Evolutionary conservation across 2,797 vertebrate species (phyloP), one percentile per base, ranked within the genome.

Genomic region (Brachymystax lenok): DNA sequence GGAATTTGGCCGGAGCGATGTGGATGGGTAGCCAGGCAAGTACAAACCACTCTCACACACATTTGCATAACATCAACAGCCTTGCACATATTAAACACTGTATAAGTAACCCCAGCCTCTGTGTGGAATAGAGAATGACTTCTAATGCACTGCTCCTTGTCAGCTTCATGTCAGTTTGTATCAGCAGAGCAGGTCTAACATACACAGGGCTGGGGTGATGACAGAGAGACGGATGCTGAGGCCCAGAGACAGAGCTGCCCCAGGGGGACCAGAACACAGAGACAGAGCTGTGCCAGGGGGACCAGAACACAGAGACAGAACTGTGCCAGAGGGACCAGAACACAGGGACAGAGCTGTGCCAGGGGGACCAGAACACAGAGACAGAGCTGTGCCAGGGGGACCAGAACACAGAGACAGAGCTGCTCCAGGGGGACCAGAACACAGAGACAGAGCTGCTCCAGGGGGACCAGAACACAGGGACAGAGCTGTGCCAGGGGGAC

Each of bases 111-210:
- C 64, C 40, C 54, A 73, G 75, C n/a, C 33, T 69, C n/a, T 69
- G 68, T 69, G 3, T 8, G 68, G 35, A n/a, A 10, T 0, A 13
- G 13, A 16, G 79, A 77, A 46, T 68, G 63, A 56, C 13, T 68
- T 16, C 13, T 6, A 33, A 74, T 75, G 35, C n/a, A 12, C 35
- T 28, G 28, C 13, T 50, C 10, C 73, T 75, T 80, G 40, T 1
- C 27, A 68, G 61, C 68, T 70, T 76, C 83, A 84, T 79, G 76
- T 80, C 67, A 77, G 80, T 75, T 27, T 74, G 52, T 46, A 77
- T 80, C 63, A 70, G 76, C 64, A 70, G 69, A 77, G 74, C 13
- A 71, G 77, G 81, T 71, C 17, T 40, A 21, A 64, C 33, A 13
- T 10, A 46, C 8, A 46, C 40, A 54, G 13, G 24, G 76, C 4